Evolutionary conservation across 2,888 invertebrate species (phyloP).

Genomic region (Sepioteuthis lessoniana): DNA sequence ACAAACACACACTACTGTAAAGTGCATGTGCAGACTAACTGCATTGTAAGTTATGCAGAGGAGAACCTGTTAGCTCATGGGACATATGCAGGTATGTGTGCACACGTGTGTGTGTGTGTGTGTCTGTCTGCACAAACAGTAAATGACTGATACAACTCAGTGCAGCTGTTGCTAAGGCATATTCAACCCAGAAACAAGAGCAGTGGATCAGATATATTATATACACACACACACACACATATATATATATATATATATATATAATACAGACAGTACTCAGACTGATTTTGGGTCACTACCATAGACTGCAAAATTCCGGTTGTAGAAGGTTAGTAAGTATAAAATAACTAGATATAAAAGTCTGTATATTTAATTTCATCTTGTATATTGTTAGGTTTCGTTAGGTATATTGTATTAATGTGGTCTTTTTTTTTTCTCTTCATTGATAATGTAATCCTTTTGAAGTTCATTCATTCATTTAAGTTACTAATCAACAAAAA

Average conservation of each 20-base stretch:
- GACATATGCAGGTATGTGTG: background rate
- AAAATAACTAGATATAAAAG: too few relatives aligned
- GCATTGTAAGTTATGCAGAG: background rate
- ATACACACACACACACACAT: background rate
- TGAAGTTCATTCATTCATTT: too few relatives aligned
- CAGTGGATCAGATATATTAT: background rate
- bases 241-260: background rate
- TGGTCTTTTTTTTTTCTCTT: too few relatives aligned
- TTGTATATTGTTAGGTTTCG: too few relatives aligned
- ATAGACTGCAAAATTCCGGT: too few relatives aligned
- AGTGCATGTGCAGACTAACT: background rate
- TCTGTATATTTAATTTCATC: too few relatives aligned
- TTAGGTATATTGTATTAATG: too few relatives aligned
- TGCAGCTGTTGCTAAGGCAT: conserved; percentile 11
- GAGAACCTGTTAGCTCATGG: background rate
- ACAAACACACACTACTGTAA: background rate
- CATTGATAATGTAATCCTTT: too few relatives aligned
- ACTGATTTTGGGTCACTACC: too few relatives aligned
- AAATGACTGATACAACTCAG: background rate
- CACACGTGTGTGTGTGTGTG: background rate
- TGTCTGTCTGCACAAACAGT: background rate
- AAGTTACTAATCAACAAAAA: too few relatives aligned
- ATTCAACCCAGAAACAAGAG: background rate
- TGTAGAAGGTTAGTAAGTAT: too few relatives aligned
- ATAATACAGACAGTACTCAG: too few relatives aligned